phyloP scores from a whole-genome alignment of 1,140 invertebrate genomes.

The Archivesica marissinica region DNA sequence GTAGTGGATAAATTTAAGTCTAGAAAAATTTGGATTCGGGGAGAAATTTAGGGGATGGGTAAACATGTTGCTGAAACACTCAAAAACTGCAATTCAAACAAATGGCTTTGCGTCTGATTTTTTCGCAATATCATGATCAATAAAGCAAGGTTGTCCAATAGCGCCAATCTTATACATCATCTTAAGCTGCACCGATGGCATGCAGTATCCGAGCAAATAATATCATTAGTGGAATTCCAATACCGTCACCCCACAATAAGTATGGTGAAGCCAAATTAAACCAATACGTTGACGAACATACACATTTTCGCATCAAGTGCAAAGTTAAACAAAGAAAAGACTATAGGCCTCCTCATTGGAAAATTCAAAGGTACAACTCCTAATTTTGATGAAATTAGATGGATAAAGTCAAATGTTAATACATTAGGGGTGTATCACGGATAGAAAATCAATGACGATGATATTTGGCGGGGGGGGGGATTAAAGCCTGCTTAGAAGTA shows the following conservation, averaged over 20 bases:
- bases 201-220: neutral
- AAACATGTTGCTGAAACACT: neutral
- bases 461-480: neutral
- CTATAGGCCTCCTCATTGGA: neutral
- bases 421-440: neutral
- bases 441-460: neutral
- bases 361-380: neutral
- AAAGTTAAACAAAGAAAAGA: neutral
- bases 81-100: neutral
- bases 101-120: neutral
- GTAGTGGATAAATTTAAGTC: neutral
- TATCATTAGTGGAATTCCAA: neutral
- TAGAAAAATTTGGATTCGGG: neutral
- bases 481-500: neutral
- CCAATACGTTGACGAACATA: neutral
- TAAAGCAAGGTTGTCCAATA: neutral
- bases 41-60: neutral
- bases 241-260: neutral
- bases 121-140: neutral
- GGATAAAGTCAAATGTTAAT: neutral
- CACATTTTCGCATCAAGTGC: neutral
- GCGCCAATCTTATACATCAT: neutral
- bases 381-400: neutral
- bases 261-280: neutral
- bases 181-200: neutral